phyloP scores from a whole-genome alignment of 2,797 vertebrate species.

The Limnodromus scolopaceus region DNA sequence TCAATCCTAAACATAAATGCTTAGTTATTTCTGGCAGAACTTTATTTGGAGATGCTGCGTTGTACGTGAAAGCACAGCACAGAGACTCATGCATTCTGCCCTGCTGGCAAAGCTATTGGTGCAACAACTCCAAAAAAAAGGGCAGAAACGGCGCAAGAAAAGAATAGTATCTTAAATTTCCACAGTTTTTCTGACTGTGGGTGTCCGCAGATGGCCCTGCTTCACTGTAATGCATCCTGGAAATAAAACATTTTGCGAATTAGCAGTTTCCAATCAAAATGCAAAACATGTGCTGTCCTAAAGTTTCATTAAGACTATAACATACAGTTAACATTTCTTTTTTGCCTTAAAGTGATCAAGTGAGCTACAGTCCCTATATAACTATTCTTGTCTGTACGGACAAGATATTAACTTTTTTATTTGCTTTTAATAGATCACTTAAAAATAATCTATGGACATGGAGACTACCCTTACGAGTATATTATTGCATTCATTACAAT shows the following conservation, averaged over 20 bases:
- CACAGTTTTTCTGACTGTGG: background rate
- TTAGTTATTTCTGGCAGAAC: background rate
- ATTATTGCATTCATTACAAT: background rate
- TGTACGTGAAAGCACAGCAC: background rate
- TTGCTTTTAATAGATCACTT: background rate
- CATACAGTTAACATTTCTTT: background rate
- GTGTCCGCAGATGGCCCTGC: background rate
- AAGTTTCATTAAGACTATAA: background rate
- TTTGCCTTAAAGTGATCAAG: background rate
- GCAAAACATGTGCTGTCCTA: background rate
- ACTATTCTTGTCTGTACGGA: background rate
- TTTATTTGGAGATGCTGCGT: background rate
- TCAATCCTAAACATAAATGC: background rate
- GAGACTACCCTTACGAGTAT: background rate
- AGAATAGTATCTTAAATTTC: background rate
- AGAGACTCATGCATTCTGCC: background rate
- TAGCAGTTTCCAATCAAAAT: background rate
- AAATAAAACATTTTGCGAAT: background rate
- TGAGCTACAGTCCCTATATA: background rate
- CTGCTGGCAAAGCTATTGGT: background rate
- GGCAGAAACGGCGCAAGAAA: background rate
- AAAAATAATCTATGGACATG: background rate
- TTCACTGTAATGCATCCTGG: background rate
- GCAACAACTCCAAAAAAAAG: background rate
- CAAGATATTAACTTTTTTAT: background rate